These are phyloP conservation scores for Periophthalmus magnuspinnatus DNA, from an alignment of 2,797 vertebrate genomes.

Conservation along the genomic window DNA sequence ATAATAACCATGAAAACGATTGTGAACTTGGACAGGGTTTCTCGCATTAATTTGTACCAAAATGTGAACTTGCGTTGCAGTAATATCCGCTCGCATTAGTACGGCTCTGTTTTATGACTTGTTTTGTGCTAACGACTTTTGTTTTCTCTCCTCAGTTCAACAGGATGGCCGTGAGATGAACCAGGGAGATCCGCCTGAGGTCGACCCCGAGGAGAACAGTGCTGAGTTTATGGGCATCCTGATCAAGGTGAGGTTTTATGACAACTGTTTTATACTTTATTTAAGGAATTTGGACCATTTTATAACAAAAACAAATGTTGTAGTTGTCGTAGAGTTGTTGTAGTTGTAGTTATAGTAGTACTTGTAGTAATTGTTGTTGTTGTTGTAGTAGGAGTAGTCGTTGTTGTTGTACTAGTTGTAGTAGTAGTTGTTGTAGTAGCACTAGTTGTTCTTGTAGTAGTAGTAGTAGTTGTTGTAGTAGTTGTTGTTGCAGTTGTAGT, in stretches of 20 bases:
- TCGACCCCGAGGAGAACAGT: conserved; percentile 96
- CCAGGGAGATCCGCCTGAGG: conserved; percentile 74
- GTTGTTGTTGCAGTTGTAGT: no score
- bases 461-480: no score
- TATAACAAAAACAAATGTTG: no score
- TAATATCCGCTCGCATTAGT: neutral
- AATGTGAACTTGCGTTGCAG: neutral
- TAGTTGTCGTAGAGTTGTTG: no score
- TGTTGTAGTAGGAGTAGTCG: no score
- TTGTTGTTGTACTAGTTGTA: no score
- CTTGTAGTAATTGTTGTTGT: no score
- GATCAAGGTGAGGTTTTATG: conserved; percentile 77
- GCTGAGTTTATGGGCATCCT: conserved; percentile 94
- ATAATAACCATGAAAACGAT: neutral
- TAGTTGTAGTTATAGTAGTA: no score
- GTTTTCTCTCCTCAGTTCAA: conserved; percentile 65
- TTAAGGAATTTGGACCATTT: no score
- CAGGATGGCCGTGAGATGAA: conserved; percentile 85
- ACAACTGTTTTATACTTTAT: neutral
- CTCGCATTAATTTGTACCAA: neutral
- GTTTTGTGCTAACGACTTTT: neutral
- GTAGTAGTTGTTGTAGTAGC: no score
- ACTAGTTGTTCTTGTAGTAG: no score
- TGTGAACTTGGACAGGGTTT: neutral
- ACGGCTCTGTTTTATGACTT: neutral